Base-by-base conservation (phyloP, 1,140 invertebrate species). In the Trichonephila clavipes region DNA sequence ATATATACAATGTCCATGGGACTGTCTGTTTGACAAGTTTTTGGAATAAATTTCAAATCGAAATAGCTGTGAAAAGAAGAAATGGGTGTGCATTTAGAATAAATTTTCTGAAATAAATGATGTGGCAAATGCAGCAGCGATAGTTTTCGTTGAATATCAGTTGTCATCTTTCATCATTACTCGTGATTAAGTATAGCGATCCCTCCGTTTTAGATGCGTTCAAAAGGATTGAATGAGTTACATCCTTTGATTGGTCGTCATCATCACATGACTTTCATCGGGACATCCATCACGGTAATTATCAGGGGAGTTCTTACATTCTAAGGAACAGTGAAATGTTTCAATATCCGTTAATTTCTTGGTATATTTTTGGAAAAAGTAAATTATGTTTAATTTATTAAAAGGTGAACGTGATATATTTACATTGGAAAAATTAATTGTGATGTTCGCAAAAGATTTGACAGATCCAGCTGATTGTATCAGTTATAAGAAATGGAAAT, bases 161-260 rank as follows among this genome's bases (percentile, higher is more conserved):
- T 24, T 59, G 82, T 59, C 82, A 83, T 83, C 82, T 21, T 58
- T 83, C 44, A 58, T 83, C 82, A 83, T 83, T 83, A 83, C 24
- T n/a, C 82, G 16, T 83, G 82, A 83, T 83, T 83, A 83, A 83
- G 82, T 83, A 24, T 58, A 19, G 82, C 40, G n/a, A 59, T 83
- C 58, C 44, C 82, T 58, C 24, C 44, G 6, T 2, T n/a, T 51
- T 44, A n/a, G 19, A 59, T 16, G 77, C 18, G 40, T 82, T 51
- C 16, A 0, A 51, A 83, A 83, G 51, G 82, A 83, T 83, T 21
- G 58, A 24, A 58, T 83, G 44, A 4, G 19, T 44, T 51, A 24
- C 51, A 19, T 8, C 51, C 19, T 44, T 28, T 83, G 82, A 83
- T 59, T 58, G 82, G 82, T 83, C 59, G 82, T 59, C 82, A 83